Conservation (phyloP, 1,140 invertebrate species). For the Anoplolepis gracilipes region DNA sequence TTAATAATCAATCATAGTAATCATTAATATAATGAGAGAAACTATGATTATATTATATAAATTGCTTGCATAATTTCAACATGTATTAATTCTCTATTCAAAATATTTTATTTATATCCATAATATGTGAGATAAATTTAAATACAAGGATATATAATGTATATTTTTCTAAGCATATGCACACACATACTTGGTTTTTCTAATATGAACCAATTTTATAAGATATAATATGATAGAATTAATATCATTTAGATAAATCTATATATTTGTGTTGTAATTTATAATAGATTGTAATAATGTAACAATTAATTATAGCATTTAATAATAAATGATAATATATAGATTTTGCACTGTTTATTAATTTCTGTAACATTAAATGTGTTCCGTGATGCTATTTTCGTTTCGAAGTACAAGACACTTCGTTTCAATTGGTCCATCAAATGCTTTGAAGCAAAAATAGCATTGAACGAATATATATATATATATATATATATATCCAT, state of each 20-base stretch:
- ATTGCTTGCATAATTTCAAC: slow-evolving; percentile 34
- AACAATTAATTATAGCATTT: slow-evolving; percentile 65
- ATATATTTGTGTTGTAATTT: slow-evolving; percentile 78
- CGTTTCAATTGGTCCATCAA: too few species aligned
- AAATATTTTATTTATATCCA: slow-evolving; percentile 52
- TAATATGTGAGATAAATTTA: slow-evolving; percentile 55
- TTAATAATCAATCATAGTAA: slow-evolving; percentile 50
- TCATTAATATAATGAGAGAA: slow-evolving; percentile 24
- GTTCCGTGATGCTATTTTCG: too few species aligned
- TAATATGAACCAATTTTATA: slow-evolving; percentile 71
- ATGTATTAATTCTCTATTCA: neutral
- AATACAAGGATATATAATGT: slow-evolving; percentile 74
- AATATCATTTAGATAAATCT: slow-evolving; percentile 65
- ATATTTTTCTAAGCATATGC: slow-evolving; percentile 81
- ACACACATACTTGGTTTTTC: slow-evolving; percentile 72
- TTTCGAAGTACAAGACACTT: too few species aligned
- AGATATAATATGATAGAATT: slow-evolving; percentile 59
- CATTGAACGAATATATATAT: neutral
- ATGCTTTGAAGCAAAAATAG: too few species aligned
- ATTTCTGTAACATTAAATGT: slow-evolving; percentile 20
- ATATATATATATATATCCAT: slow-evolving; percentile 5
- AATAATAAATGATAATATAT: slow-evolving; percentile 49
- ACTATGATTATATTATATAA: slow-evolving; percentile 37
- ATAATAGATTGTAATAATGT: slow-evolving; percentile 77
- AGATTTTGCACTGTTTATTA: slow-evolving; percentile 5